A percentile compares a stretch with the other conserved stretches of the same genome.
Evolutionary conservation across 2,888 invertebrate species (phyloP).

Genomic region (Noctua janthe): DNA sequence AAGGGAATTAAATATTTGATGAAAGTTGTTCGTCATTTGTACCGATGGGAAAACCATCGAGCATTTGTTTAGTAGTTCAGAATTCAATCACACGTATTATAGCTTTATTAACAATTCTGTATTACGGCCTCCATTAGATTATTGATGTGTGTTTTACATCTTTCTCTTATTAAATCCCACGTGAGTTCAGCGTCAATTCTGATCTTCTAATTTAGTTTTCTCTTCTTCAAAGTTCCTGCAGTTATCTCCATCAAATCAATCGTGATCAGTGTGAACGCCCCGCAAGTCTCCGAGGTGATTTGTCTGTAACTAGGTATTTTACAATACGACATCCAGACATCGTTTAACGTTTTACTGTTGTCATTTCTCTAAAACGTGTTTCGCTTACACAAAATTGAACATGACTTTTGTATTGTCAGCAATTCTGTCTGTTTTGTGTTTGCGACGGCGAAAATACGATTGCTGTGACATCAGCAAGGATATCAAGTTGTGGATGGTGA

Average conservation of each 20-base stretch:
- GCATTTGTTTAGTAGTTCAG: background rate
- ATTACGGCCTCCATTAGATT: background rate
- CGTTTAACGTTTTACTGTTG: slow-evolving; percentile 72
- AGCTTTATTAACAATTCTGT: background rate
- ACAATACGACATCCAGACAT: slow-evolving; percentile 65
- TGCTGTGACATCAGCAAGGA: slow-evolving; percentile 57
- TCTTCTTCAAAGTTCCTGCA: background rate
- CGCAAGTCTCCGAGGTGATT: slow-evolving; percentile 54
- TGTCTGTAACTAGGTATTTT: slow-evolving; percentile 68
- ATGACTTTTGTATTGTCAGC: slow-evolving; percentile 60
- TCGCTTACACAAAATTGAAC: slow-evolving; percentile 70
- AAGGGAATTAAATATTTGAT: background rate
- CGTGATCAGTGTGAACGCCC: slow-evolving; percentile 24
- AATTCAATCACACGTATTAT: background rate
- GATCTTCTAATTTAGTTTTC: background rate
- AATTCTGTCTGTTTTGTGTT: slow-evolving; percentile 61
- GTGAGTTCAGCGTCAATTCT: background rate
- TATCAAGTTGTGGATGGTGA: slow-evolving; percentile 59
- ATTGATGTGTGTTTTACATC: background rate
- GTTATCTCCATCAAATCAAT: slow-evolving; percentile 12
- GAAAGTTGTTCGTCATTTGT: background rate
- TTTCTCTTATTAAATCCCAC: background rate
- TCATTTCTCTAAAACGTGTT: slow-evolving; percentile 77
- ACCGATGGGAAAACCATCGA: background rate
- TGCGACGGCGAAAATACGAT: slow-evolving; percentile 53